phyloP scores from a whole-genome alignment of 2,888 invertebrate species.

The Tipula helvola region DNA sequence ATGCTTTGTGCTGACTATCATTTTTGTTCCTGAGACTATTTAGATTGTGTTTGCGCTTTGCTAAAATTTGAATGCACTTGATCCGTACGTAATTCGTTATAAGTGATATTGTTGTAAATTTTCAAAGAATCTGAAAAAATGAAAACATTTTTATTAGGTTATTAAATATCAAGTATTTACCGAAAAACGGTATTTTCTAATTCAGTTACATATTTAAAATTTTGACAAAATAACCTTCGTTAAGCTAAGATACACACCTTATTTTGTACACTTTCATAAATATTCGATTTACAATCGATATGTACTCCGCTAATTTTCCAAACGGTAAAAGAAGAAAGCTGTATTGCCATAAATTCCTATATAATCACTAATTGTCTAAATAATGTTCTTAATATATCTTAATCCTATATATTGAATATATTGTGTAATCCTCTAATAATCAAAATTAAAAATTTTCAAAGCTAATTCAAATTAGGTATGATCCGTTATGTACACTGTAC shows the following conservation, averaged over 20 bases:
- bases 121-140: background rate
- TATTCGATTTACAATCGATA: background rate
- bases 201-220: too few relatives aligned
- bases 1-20: background rate
- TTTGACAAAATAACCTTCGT: too few relatives aligned
- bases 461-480: background rate
- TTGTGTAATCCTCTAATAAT: background rate
- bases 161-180: too few relatives aligned
- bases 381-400: background rate
- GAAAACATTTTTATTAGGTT: too few relatives aligned
- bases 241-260: background rate
- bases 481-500: background rate
- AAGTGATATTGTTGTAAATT: background rate
- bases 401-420: background rate
- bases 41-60: background rate
- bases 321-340: background rate
- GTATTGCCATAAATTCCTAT: background rate
- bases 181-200: too few relatives aligned
- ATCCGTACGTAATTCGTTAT: background rate
- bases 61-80: background rate
- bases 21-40: background rate
- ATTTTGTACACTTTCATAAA: background rate
- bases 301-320: background rate
- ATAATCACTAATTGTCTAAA: background rate
- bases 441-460: too few relatives aligned